Evolutionary conservation across 2,888 invertebrate genomes (phyloP).

Genomic region (Phalangium opilio): DNA sequence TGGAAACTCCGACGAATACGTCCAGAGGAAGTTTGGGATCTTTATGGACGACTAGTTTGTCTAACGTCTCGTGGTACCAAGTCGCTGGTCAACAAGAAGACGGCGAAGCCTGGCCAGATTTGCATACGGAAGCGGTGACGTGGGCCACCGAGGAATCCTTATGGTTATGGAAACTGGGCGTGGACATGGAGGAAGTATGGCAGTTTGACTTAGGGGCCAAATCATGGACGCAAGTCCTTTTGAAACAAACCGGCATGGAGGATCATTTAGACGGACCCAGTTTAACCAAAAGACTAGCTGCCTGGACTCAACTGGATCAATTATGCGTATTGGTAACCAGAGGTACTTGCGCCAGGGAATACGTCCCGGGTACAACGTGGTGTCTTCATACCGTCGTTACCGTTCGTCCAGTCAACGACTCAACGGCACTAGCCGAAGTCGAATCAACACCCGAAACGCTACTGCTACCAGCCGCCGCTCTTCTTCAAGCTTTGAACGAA

Average conservation of each 20-base stretch:
- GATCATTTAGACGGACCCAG: constrained; percentile 1
- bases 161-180: constrained; percentile 12
- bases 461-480: constrained; percentile 2
- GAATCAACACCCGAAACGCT: background rate
- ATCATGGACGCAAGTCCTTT: constrained; percentile 7
- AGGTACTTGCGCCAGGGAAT: constrained; percentile 9
- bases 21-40: too few relatives aligned
- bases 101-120: background rate
- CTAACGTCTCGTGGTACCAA: background rate
- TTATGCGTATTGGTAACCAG: constrained; percentile 9
- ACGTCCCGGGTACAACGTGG: constrained; percentile 6
- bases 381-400: constrained; percentile 7
- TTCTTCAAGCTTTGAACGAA: background rate
- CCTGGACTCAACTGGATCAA: constrained; percentile 11
- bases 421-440: background rate
- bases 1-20: background rate
- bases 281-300: constrained; percentile 4
- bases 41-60: background rate
- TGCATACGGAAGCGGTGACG: constrained; percentile 5
- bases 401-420: background rate
- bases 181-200: constrained; percentile 8
- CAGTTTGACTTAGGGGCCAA: constrained; percentile 4
- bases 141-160: constrained; percentile 9
- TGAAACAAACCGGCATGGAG: background rate
- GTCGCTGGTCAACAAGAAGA: background rate